Base-by-base conservation (phyloP, 2,797 vertebrate genomes). In the Muscicapa striata region DNA sequence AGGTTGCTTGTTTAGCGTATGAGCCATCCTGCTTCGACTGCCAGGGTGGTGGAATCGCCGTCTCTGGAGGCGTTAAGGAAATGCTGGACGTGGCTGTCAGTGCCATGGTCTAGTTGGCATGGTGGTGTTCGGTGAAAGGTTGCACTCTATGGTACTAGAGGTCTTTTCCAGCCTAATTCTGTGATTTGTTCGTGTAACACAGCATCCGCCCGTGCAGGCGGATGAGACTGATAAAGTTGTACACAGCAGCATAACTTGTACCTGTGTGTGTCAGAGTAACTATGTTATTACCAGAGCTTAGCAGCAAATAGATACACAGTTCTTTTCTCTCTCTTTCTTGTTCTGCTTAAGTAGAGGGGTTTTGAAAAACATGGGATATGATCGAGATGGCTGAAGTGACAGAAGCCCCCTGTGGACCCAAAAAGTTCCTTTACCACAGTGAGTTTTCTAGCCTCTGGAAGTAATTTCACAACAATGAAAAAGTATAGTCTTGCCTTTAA, bases 121-220 rank as follows among this genome's bases (percentile, higher is more conserved):
- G 16, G 15, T 70, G n/a, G 5, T 32, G 26, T 32, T 46, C 19
- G 3, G 34, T 41, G 30, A 36, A 3, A 52, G 7, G 26, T 19
- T 59, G 34, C 26, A 15, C 30, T 46, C 7, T 4, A 0, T 24
- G 45, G 11, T 36, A 27, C 14, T 23, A 16, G 23, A 48, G 46
- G 9, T 9, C 52, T 59, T 48, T 76, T 72, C 41, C 46, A 34
- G 3, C 27, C 23, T 29, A 17, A 22, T 38, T 36, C 15, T 46
- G 13, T 49, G 64, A 16, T 59, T 48, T 43, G 18, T 29, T n/a
- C 9, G 0, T 20, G n/a, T 19, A 5, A 3, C 14, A 2, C 21
- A 15, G 19, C 43, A 20, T 45, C 59, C 14, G 10, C 8, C 7
- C 4, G 2, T 18, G 52, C 11, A 1, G 15, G n/a, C 1, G 0